Conservation (phyloP, 1,140 invertebrate species). For the Holcopasites calliopsidis region DNA sequence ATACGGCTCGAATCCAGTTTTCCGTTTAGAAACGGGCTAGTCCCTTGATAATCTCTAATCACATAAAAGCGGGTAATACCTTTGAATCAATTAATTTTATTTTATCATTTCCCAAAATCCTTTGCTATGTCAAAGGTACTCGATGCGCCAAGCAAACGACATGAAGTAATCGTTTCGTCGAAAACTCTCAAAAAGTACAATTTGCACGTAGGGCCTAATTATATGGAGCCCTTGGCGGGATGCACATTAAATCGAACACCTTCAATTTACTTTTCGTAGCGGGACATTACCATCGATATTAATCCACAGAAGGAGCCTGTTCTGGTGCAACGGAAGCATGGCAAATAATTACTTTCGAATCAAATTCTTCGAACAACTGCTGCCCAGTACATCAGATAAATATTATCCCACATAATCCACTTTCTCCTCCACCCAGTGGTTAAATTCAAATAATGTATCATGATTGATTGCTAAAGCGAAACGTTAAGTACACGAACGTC, state of each 20-base stretch:
- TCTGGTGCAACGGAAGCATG: background rate
- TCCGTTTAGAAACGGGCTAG: background rate
- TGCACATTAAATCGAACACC: background rate
- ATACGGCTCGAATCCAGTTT: background rate
- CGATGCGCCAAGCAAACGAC: too few relatives aligned
- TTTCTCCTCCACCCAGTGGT: background rate
- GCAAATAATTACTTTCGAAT: background rate
- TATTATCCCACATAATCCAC: background rate
- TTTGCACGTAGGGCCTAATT: background rate
- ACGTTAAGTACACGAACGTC: too few relatives aligned
- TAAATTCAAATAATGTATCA: background rate
- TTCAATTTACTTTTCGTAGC: background rate
- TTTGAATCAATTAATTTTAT: too few relatives aligned
- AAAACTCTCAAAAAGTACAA: background rate
- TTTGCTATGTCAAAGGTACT: too few relatives aligned
- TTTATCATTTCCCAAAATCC: too few relatives aligned
- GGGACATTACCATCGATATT: background rate
- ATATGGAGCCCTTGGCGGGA: background rate
- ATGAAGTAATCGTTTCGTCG: constrained; percentile 10
- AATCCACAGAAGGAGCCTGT: background rate
- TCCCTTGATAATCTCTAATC: too few relatives aligned
- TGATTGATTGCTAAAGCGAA: background rate
- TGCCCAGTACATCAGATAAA: too few relatives aligned
- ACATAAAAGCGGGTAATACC: too few relatives aligned
- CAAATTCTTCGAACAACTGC: background rate